A percentile compares a stretch with the other conserved stretches of the same genome.
These are phyloP conservation scores for Hystrix cristata DNA, from an alignment of 2,113 vertebrate species.

Conservation along the genomic window DNA sequence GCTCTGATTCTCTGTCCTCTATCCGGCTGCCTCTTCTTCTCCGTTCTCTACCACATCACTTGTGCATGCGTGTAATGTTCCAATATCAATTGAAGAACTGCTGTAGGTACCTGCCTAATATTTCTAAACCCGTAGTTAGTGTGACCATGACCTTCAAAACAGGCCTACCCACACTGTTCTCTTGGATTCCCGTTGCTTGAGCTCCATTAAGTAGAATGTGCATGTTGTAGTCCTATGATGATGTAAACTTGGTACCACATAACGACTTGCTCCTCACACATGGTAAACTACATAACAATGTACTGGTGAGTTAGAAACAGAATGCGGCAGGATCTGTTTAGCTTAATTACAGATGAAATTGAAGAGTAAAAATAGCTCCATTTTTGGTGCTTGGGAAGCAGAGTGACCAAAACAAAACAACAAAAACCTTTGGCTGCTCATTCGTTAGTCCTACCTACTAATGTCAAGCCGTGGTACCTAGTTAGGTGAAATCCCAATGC, in stretches of 20 bases:
- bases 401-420: slow-evolving; percentile 81
- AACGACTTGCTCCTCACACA: slow-evolving; percentile 84
- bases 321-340: slow-evolving; percentile 87
- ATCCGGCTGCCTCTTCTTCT: slow-evolving; percentile 87
- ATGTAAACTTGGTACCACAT: slow-evolving; percentile 92
- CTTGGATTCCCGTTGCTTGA: slow-evolving; percentile 92
- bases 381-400: slow-evolving; percentile 87
- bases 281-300: slow-evolving; percentile 82
- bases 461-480: slow-evolving; percentile 87
- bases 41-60: slow-evolving; percentile 86
- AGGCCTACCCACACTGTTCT: slow-evolving; percentile 88
- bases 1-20: slow-evolving; percentile 88
- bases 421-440: slow-evolving; percentile 85
- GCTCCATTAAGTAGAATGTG: slow-evolving; percentile 93
- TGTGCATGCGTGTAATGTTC: slow-evolving; percentile 93
- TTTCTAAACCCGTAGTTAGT: slow-evolving; percentile 94
- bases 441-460: slow-evolving; percentile 88
- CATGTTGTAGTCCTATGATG: slow-evolving; percentile 95
- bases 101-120: slow-evolving; percentile 88
- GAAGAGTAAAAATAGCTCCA: slow-evolving; percentile 84
- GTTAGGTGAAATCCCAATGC: slow-evolving; percentile 88
- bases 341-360: slow-evolving; percentile 82
- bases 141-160: slow-evolving; percentile 88
- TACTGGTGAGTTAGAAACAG: slow-evolving; percentile 88
- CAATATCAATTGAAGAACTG: slow-evolving; percentile 87